These are phyloP conservation scores for Drosophila ezoana DNA, from an alignment of 2,888 invertebrate species.

Conservation along the genomic window DNA sequence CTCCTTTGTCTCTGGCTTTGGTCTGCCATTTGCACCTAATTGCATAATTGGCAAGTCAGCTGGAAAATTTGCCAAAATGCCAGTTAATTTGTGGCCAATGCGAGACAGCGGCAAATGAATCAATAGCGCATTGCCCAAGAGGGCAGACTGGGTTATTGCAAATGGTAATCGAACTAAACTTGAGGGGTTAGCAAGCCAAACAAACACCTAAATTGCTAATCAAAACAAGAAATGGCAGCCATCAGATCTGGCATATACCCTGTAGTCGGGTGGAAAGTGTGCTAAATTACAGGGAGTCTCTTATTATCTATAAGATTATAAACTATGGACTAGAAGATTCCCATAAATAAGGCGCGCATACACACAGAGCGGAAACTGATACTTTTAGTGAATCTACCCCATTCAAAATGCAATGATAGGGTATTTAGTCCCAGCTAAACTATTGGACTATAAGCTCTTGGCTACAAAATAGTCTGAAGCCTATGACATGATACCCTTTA, in stretches of 20 bases:
- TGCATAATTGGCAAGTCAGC: slow-evolving; percentile 76
- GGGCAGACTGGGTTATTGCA: not conserved
- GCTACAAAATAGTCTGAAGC: no score
- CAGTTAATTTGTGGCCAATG: slow-evolving; percentile 62
- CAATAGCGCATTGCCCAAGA: slow-evolving; percentile 22
- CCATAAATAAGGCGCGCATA: no score
- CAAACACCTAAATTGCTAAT: slow-evolving; percentile 11
- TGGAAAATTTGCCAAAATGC: slow-evolving; percentile 73
- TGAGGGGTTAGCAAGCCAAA: slow-evolving; percentile 2
- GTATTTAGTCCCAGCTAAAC: no score
- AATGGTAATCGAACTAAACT: slow-evolving; percentile 8
- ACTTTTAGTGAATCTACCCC: no score
- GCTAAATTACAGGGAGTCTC: not conserved
- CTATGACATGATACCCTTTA: no score
- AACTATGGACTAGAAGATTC: no score
- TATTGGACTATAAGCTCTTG: no score
- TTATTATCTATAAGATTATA: no score
- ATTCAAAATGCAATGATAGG: no score
- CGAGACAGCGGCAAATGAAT: slow-evolving; percentile 38
- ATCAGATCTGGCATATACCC: not conserved
- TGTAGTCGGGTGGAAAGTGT: not conserved
- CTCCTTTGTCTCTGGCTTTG: slow-evolving; percentile 15
- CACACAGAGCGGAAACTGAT: no score
- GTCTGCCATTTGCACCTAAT: slow-evolving; percentile 59
- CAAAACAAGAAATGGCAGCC: not conserved